Percentiles rank a stretch among this genome's conserved stretches.
phyloP scores from a whole-genome alignment of 2,113 vertebrate species.

The Nothocercus julius region DNA sequence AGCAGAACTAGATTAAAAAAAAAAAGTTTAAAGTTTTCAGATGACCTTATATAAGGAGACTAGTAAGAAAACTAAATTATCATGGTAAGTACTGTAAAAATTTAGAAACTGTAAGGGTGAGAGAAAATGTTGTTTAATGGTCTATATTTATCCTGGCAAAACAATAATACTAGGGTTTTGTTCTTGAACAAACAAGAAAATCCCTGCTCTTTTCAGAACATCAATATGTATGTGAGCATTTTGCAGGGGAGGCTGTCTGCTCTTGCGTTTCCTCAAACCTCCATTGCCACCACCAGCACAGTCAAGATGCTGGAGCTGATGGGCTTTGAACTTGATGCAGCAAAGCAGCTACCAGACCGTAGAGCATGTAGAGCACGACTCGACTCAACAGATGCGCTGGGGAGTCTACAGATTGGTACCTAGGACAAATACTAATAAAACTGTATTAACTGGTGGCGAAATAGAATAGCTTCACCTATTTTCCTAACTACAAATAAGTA shows the following conservation, averaged over 20 bases:
- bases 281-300: constrained; percentile 32
- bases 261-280: neutral
- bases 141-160: neutral
- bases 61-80: neutral
- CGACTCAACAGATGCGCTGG: neutral
- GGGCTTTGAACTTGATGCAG: neutral
- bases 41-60: neutral
- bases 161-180: neutral
- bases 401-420: neutral
- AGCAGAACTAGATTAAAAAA: neutral
- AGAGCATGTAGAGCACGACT: neutral
- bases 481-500: neutral
- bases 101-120: neutral
- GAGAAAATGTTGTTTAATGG: neutral
- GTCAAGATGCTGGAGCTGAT: neutral
- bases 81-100: neutral
- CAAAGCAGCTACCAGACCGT: neutral
- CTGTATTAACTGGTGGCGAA: neutral
- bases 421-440: neutral
- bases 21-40: neutral
- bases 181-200: neutral
- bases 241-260: neutral
- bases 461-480: neutral
- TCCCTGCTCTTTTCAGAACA: neutral
- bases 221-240: accelerated